Conservation (phyloP, 2,113 vertebrate genomes). For the Oreotragus oreotragus region DNA sequence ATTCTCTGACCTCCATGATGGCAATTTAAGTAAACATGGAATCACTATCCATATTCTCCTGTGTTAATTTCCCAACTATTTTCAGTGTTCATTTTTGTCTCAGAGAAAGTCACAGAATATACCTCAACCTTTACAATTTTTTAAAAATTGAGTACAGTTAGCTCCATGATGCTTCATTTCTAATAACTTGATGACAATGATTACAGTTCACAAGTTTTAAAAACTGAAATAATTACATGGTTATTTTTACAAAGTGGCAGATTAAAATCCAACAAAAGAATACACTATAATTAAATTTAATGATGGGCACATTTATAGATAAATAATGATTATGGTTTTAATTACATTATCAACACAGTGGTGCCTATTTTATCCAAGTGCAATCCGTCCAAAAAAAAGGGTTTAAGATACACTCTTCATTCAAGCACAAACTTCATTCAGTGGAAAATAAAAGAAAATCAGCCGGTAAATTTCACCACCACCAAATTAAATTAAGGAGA, state of each 20-base stretch:
- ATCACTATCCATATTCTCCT: background rate
- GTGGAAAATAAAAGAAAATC: constrained; percentile 79
- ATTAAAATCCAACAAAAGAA: constrained; percentile 52
- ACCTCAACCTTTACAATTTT: background rate
- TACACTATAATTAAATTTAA: background rate
- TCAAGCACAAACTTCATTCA: constrained; percentile 85
- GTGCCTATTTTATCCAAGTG: constrained; percentile 92
- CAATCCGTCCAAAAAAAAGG: constrained; percentile 87
- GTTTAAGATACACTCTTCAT: constrained; percentile 98
- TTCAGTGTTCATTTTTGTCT: background rate
- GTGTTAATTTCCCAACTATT: constrained; percentile 1
- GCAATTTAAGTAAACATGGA: background rate
- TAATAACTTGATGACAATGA: constrained; percentile 15
- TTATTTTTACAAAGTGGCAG: constrained; percentile 66
- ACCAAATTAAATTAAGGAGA: constrained; percentile 64
- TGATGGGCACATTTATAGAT: background rate
- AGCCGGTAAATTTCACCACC: constrained; percentile 86
- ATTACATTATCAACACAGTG: constrained; percentile 73
- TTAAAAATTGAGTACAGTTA: background rate
- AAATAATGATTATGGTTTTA: constrained; percentile 67
- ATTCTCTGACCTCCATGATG: background rate
- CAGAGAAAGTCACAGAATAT: background rate
- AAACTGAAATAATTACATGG: constrained; percentile 9
- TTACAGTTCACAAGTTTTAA: constrained; percentile 50
- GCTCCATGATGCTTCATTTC: constrained; percentile 37